phyloP scores from a whole-genome alignment of 2,888 invertebrate genomes.

The Dione vanillae region DNA sequence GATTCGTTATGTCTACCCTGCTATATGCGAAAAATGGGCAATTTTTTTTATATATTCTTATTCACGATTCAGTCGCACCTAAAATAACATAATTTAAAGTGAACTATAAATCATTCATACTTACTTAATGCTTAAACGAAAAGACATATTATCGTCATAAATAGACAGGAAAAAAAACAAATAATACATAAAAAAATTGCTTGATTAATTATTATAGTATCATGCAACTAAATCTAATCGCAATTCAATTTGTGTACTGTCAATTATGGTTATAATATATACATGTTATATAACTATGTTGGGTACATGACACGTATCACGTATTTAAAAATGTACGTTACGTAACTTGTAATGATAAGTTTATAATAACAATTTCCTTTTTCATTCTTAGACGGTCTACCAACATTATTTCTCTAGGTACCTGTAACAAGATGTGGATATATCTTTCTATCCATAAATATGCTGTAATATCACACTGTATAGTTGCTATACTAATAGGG shows the following conservation, averaged over 20 bases:
- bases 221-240: not conserved
- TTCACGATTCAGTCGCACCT: too few species aligned
- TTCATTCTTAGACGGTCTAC: not conserved
- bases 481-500: not conserved
- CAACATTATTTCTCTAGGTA: not conserved
- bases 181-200: not conserved
- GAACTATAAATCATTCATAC: too few species aligned
- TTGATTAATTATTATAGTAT: not conserved
- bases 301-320: too few species aligned
- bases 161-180: not conserved
- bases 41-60: too few species aligned
- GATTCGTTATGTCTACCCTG: too few species aligned
- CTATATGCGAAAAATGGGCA: too few species aligned
- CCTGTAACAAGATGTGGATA: too few species aligned
- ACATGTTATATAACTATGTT: not conserved
- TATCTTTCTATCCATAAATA: constrained; percentile 1
- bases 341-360: too few species aligned
- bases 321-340: too few species aligned
- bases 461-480: not conserved
- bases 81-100: too few species aligned
- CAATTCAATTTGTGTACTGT: constrained; percentile 5
- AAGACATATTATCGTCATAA: too few species aligned
- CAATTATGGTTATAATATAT: not conserved
- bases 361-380: not conserved
- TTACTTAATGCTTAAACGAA: too few species aligned